phyloP scores from a whole-genome alignment of 1,140 invertebrate species.

The Brachionus manjavacas region DNA sequence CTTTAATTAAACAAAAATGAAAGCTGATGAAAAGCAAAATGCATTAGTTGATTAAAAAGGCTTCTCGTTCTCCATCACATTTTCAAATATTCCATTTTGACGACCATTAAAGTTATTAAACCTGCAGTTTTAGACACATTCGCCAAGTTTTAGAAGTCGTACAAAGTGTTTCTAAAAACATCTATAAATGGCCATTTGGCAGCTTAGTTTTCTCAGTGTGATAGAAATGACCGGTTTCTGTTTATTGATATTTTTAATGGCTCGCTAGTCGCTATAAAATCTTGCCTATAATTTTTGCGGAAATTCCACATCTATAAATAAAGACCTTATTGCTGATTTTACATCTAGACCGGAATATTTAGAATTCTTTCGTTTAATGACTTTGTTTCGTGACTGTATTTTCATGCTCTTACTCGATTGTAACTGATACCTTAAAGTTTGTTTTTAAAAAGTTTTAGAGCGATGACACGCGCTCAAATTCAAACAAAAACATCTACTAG shows the following conservation, averaged over 20 bases:
- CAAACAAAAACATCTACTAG: neutral
- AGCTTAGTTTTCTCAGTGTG: constrained; percentile 11
- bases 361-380: constrained; percentile 30
- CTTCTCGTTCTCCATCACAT: constrained; percentile 17
- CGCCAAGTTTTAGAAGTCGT: constrained; percentile 3
- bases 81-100: constrained; percentile 5
- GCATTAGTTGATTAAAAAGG: constrained; percentile 26
- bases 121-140: constrained; percentile 1
- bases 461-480: neutral
- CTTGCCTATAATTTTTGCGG: neutral
- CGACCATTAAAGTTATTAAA: neutral
- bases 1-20: neutral
- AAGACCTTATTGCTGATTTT: constrained; percentile 1
- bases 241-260: constrained; percentile 22
- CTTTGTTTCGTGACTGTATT: constrained; percentile 14
- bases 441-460: neutral
- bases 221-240: neutral
- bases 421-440: neutral
- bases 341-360: neutral
- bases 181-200: neutral
- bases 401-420: neutral
- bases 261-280: neutral
- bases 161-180: neutral
- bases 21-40: constrained; percentile 13
- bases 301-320: neutral